Evolutionary conservation across 2,113 vertebrate genomes (phyloP).

Genomic region (Isurus oxyrinchus): DNA sequence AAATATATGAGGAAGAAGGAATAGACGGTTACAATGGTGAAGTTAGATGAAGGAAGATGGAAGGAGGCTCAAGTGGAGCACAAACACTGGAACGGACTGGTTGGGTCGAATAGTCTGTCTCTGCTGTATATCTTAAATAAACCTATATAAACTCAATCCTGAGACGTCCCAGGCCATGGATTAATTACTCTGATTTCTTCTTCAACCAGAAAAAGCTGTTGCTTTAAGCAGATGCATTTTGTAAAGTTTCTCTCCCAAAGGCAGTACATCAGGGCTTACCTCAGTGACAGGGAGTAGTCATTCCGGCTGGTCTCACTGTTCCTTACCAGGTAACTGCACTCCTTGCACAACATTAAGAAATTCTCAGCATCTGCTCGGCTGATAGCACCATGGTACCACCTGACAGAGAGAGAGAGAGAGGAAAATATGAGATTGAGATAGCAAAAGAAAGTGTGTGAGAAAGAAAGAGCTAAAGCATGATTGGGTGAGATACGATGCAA

Average conservation of each 20-base stretch:
- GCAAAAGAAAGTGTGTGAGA: neutral
- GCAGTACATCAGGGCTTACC: neutral
- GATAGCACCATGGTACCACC: constrained; percentile 38
- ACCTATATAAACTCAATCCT: neutral
- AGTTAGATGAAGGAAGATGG: neutral
- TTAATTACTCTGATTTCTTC: neutral
- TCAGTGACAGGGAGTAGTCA: constrained; percentile 39
- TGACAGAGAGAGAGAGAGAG: neutral
- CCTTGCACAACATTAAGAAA: constrained; percentile 38
- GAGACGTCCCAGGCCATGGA: neutral
- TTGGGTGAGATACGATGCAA: neutral
- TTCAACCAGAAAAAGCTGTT: neutral
- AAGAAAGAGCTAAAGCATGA: neutral
- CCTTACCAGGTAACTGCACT: constrained; percentile 39
- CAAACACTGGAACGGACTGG: neutral
- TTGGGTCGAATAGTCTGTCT: neutral
- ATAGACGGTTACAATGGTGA: neutral
- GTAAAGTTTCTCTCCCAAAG: neutral
- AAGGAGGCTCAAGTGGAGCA: neutral
- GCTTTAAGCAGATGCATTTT: neutral
- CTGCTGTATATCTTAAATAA: neutral
- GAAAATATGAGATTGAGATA: neutral
- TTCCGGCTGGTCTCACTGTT: constrained; percentile 39
- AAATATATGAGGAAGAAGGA: neutral
- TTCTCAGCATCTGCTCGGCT: constrained; percentile 38